Evolutionary conservation across 2,113 vertebrate genomes (phyloP).

Genomic region (Nothocercus julius): DNA sequence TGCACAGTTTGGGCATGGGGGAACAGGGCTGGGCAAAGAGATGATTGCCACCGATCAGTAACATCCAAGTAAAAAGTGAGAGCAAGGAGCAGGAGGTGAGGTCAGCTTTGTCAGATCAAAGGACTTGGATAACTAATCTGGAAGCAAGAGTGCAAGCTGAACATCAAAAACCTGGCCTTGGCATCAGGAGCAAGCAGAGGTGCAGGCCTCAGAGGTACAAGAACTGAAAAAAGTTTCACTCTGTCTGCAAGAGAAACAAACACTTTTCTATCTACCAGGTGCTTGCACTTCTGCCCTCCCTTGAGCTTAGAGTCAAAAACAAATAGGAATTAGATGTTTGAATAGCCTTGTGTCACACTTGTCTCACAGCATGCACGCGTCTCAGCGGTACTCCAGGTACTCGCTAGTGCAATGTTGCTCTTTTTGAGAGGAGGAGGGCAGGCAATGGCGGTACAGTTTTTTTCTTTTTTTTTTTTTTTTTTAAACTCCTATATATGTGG

Average conservation of each 20-base stretch:
- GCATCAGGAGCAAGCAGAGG: not conserved
- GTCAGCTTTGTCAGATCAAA: not conserved
- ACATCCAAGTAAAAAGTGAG: not conserved
- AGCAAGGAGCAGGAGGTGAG: not conserved
- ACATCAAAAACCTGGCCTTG: not conserved
- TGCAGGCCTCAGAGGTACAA: not conserved
- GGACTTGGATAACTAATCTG: not conserved
- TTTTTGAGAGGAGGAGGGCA: not conserved
- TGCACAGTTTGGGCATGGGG: not conserved
- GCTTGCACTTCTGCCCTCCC: not conserved
- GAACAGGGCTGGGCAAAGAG: not conserved
- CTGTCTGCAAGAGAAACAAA: not conserved
- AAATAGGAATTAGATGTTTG: not conserved
- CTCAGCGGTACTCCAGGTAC: not conserved
- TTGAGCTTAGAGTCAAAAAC: not conserved
- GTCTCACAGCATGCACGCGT: not conserved
- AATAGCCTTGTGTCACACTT: not conserved
- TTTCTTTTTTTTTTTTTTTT: not conserved
- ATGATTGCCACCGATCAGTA: not conserved
- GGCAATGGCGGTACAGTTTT: not conserved
- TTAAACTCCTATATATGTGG: not conserved
- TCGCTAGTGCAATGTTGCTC: not conserved
- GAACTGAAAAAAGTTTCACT: not conserved
- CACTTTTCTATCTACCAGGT: not conserved
- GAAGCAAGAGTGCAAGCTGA: not conserved